A percentile compares a stretch with the other conserved stretches of the same genome.
Evolutionary conservation across 1,140 invertebrate genomes (phyloP).

Genomic region (Antheraea mylitta): DNA sequence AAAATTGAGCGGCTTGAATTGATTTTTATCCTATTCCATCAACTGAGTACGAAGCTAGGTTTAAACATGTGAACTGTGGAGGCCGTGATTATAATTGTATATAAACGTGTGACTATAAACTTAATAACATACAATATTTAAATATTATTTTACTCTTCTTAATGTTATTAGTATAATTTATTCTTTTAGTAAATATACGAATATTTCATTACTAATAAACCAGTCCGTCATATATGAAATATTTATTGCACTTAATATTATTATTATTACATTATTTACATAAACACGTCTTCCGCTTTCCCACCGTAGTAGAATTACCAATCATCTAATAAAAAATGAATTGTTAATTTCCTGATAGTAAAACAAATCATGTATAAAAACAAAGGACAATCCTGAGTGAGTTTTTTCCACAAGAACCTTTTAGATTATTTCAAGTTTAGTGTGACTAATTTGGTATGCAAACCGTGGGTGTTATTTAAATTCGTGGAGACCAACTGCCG

Average conservation of each 20-base stretch:
- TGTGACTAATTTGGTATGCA: slow-evolving; percentile 13
- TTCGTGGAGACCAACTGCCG: slow-evolving; percentile 6
- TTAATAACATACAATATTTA: background rate
- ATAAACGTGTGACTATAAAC: slow-evolving; percentile 1
- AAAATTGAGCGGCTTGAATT: background rate
- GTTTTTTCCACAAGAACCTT: background rate
- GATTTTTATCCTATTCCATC: background rate
- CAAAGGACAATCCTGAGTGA: background rate
- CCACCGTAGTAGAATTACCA: background rate
- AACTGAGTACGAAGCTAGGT: background rate
- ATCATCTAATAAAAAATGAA: background rate
- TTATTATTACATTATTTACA: background rate
- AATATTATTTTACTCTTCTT: background rate
- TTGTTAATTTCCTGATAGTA: background rate
- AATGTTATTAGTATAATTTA: background rate
- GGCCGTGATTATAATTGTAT: background rate
- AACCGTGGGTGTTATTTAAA: slow-evolving; percentile 18
- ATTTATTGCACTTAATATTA: background rate
- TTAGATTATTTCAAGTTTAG: background rate
- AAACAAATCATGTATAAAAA: background rate
- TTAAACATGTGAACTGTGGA: slow-evolving; percentile 12
- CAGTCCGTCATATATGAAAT: background rate
- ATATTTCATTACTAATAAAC: background rate
- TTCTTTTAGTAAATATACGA: background rate
- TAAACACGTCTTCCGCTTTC: background rate